Conservation (phyloP, 2,888 invertebrate species). For the Thera obeliscata region DNA sequence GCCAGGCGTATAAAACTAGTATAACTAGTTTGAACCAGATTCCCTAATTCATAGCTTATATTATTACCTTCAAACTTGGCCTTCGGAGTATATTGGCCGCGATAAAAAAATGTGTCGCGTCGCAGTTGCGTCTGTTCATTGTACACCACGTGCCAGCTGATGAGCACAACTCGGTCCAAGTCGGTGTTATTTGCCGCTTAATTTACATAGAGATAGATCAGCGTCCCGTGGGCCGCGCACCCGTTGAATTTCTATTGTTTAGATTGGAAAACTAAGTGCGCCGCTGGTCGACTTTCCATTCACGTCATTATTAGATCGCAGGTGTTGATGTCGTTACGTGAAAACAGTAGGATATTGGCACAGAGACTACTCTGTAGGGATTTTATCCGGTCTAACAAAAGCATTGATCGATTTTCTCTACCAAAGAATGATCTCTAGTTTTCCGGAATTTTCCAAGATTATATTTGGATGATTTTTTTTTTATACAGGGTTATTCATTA, state of each 20-base stretch:
- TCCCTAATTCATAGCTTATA: conserved; percentile 42
- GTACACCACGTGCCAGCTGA: conserved; percentile 66
- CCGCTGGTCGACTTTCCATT: conserved; percentile 75
- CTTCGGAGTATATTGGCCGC: conserved; percentile 47
- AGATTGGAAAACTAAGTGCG: conserved; percentile 84
- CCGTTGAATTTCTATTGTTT: conserved; percentile 85
- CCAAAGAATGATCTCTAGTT: not conserved
- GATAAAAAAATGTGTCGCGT: conserved; percentile 51
- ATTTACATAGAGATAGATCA: conserved; percentile 84
- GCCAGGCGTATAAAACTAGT: conserved; percentile 30
- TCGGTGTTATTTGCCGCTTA: conserved; percentile 79
- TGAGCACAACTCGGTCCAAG: conserved; percentile 76
- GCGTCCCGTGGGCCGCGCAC: conserved; percentile 78
- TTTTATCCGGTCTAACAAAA: conserved; percentile 21
- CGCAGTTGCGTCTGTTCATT: conserved; percentile 27
- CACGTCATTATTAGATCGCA: conserved; percentile 75
- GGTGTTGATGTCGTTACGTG: conserved; percentile 43
- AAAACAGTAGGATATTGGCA: conserved; percentile 12
- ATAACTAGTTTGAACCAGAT: conserved; percentile 43
- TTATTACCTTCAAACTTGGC: conserved; percentile 41
- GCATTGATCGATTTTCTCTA: not conserved
- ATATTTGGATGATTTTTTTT: no score
- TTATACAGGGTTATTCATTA: no score
- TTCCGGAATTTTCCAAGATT: not conserved
- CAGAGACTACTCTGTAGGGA: conserved; percentile 8